A percentile compares a stretch with the other conserved stretches of the same genome.
phyloP scores from a whole-genome alignment of 2,888 invertebrate genomes.

The Luffia ferchaultella region DNA sequence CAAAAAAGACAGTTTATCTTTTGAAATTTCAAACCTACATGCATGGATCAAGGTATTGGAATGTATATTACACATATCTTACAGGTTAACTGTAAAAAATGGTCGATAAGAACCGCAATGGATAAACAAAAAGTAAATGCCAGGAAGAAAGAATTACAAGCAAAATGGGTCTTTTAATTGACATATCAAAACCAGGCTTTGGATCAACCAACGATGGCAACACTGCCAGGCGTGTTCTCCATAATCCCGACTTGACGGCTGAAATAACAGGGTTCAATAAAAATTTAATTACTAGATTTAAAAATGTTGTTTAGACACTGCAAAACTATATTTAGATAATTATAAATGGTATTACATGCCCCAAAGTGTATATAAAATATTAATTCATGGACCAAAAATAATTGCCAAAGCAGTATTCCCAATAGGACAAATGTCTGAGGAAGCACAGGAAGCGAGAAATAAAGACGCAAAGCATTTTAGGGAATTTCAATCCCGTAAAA shows the following conservation, averaged over 20 bases:
- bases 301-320: not conserved
- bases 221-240: not conserved
- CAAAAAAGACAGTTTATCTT: not conserved
- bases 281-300: not conserved
- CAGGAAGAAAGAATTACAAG: not conserved
- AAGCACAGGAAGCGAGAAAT: constrained; percentile 3
- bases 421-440: constrained; percentile 1
- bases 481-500: not conserved
- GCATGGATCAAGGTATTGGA: not conserved
- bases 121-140: not conserved
- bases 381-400: constrained; percentile 3
- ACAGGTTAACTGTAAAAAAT: not conserved
- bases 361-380: not conserved
- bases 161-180: constrained; percentile 3
- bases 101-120: not conserved
- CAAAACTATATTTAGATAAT: not conserved
- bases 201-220: constrained; percentile 3
- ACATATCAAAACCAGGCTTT: constrained; percentile 1
- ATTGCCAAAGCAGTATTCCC: not conserved
- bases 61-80: not conserved
- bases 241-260: not conserved
- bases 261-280: not conserved
- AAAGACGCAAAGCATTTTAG: not conserved
- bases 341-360: constrained; percentile 3
- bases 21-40: not conserved